Conservation (phyloP, 2,888 invertebrate species). For the Coenonympha glycerion region DNA sequence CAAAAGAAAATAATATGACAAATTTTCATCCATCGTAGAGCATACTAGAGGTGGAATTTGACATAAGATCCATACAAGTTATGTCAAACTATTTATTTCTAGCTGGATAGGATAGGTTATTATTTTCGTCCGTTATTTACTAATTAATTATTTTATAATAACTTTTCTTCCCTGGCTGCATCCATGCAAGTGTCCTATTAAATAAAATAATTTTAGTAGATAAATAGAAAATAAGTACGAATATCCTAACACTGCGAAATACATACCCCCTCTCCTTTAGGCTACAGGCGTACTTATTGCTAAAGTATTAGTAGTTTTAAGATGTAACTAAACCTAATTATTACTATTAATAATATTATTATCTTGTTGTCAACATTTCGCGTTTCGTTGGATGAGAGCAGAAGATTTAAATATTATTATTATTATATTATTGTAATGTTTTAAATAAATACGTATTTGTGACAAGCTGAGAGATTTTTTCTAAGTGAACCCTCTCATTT, state of each 20-base stretch:
- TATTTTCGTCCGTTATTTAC: no score
- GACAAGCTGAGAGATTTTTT: slow-evolving; percentile 53
- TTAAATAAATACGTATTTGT: slow-evolving; percentile 73
- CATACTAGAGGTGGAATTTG: no score
- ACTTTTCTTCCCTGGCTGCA: slow-evolving; percentile 6
- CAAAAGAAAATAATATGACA: no score
- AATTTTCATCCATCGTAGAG: no score
- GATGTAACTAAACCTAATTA: slow-evolving; percentile 44
- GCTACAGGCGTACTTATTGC: slow-evolving; percentile 51
- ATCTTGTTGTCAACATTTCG: slow-evolving; percentile 68
- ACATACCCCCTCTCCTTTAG: slow-evolving; percentile 3
- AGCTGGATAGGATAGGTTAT: no score
- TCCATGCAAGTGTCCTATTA: background rate
- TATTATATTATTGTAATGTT: slow-evolving; percentile 52
- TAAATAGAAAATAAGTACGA: slow-evolving; percentile 33
- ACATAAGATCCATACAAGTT: no score
- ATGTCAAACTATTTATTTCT: no score
- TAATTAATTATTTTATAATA: no score
- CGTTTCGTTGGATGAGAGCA: slow-evolving; percentile 60
- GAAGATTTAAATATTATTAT: slow-evolving; percentile 47
- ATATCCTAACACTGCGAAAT: slow-evolving; percentile 38
- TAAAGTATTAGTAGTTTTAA: slow-evolving; percentile 62
- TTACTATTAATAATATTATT: slow-evolving; percentile 5
- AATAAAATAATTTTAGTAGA: slow-evolving; percentile 18
- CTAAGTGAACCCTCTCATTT: background rate